These are phyloP conservation scores for Bubo scandiacus DNA, from an alignment of 2,113 vertebrate genomes.

Conservation along the genomic window DNA sequence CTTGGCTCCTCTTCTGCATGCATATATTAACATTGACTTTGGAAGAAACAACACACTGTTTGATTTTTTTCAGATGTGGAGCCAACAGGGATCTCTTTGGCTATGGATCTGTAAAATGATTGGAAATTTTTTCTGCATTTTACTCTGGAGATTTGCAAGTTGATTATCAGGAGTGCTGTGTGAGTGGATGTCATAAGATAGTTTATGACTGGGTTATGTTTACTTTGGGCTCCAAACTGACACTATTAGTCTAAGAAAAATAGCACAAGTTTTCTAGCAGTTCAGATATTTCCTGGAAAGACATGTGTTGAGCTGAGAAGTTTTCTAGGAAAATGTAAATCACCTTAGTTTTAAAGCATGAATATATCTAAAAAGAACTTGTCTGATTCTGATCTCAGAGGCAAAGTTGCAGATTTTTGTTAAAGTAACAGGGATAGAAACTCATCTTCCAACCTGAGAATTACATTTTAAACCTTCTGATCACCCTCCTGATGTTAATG, in stretches of 20 bases:
- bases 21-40: neutral
- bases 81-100: neutral
- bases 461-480: neutral
- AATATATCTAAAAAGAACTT: neutral
- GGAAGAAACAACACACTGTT: neutral
- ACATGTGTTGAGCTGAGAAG: neutral
- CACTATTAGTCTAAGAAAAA: neutral
- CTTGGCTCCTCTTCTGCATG: neutral
- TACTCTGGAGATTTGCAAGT: neutral
- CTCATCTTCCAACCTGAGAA: neutral
- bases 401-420: neutral
- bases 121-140: neutral
- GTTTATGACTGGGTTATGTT: neutral
- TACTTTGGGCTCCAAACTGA: neutral
- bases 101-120: neutral
- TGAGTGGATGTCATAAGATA: neutral
- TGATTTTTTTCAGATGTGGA: neutral
- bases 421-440: neutral
- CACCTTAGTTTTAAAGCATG: neutral
- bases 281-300: slow-evolving; percentile 40
- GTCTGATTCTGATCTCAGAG: neutral
- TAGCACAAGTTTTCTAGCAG: neutral
- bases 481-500: neutral
- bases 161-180: neutral
- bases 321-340: slow-evolving; percentile 35